Base-by-base conservation (phyloP, 2,797 vertebrate genomes). In the Liparis tanakae region DNA sequence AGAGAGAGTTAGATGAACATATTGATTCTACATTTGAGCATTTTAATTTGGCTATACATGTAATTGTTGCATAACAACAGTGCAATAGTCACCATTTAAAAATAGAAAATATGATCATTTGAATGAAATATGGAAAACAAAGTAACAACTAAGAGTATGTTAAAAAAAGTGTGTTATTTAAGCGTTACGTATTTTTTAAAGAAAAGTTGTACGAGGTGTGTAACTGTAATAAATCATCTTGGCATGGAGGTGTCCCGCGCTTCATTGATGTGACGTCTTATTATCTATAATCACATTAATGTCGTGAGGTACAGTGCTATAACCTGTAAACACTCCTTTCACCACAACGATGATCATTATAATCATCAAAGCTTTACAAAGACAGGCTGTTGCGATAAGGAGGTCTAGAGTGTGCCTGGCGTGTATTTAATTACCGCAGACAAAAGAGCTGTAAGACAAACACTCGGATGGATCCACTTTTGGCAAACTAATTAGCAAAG, bases 1-100 rank as follows among this genome's bases (percentile, higher is more conserved):
- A 48, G 50, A 22, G 50, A 22, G 50, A 54, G 51, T 54, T 37
- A 36, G 20, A 60, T 41, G n/a, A 59, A 22, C 48, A 69, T 58
- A 36, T 17, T 0, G 9, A 14, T 30, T 30, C 18, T 33, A 20
- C 2, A 43, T 14, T 30, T 33, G 10, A 33, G 4, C 39, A 41
- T 41, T 41, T 14, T 9, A 22, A 22, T 51, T 22, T 51, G 48
- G 3, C 9, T 22, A 12, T 22, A 12, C 2, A 30, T 4, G 20
- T 22, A 10, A 53, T 53, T 53, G 20, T 5, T 22, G 50, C 50
- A 22, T 25, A 10, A 22, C 50, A 22, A 22, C 48, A 50, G n/a
- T 50, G n/a, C n/a, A 48, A 48, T 48, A 18, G 44, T 13, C 50
- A 3, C n/a, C 3, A n/a, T 48, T 53, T 53, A 13, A 25, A 13